phyloP scores from a whole-genome alignment of 35 echinoderm and acorn worm species.

The Ophioderma brevispina region DNA sequence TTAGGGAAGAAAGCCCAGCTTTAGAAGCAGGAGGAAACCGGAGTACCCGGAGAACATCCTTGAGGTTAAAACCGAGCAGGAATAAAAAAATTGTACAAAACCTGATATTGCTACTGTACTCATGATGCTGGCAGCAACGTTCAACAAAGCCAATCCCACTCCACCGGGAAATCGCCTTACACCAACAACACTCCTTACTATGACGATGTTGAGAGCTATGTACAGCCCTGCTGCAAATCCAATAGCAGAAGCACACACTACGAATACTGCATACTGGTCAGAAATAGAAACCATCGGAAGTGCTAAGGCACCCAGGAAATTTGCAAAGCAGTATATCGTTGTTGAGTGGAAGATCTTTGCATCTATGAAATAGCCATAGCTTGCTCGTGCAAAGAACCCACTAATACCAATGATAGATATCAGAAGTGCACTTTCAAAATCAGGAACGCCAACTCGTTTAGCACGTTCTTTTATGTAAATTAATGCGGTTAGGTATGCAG shows the following conservation, averaged over 20 bases:
- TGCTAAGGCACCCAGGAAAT: neutral
- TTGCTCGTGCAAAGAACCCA: neutral
- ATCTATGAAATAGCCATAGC: neutral
- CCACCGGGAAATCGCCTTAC: conserved; percentile 1
- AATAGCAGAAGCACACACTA: neutral
- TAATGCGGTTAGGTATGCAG: neutral
- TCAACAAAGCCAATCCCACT: neutral
- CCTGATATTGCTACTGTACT: neutral
- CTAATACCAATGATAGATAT: neutral
- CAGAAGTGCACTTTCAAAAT: neutral
- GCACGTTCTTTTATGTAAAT: neutral
- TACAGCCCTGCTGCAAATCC: neutral
- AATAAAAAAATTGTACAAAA: too few species aligned
- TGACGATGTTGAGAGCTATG: neutral
- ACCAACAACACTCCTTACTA: neutral
- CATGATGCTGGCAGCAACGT: neutral
- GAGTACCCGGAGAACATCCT: too few species aligned
- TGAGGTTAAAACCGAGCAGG: too few species aligned
- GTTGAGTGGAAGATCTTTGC: neutral
- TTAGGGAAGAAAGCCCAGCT: too few species aligned
- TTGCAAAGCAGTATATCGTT: neutral
- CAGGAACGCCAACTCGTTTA: neutral
- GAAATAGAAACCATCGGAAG: neutral
- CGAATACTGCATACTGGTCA: neutral
- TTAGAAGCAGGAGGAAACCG: too few species aligned